phyloP scores from a whole-genome alignment of 2,113 vertebrate species.

The Maccullochella peelii region DNA sequence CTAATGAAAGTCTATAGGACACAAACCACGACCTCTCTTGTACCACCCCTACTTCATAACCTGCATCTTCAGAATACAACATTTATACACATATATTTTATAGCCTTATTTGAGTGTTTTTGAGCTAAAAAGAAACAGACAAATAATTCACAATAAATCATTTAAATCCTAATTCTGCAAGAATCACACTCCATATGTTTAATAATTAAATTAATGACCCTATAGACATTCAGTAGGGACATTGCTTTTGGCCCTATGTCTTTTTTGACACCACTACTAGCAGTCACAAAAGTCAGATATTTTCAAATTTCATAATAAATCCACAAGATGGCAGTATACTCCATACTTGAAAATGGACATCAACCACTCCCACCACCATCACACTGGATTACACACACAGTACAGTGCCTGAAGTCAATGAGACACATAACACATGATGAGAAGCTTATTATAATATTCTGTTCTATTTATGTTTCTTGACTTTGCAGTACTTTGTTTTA shows the following conservation, averaged over 20 bases:
- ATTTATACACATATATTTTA: background rate
- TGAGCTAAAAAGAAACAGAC: background rate
- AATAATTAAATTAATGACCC: background rate
- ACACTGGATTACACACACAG: background rate
- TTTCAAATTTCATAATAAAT: background rate
- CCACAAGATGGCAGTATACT: slow-evolving; percentile 65
- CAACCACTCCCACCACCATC: no score
- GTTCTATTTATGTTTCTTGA: no score
- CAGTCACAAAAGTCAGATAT: background rate
- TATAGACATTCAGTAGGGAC: background rate
- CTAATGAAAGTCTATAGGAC: background rate
- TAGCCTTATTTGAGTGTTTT: background rate
- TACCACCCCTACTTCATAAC: background rate
- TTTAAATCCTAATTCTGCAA: background rate
- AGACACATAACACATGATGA: background rate
- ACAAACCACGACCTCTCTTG: background rate
- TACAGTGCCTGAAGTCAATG: background rate
- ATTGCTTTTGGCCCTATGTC: background rate
- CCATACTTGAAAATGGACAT: slow-evolving; percentile 3
- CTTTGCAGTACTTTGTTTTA: no score
- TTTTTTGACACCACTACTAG: background rate
- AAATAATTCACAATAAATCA: background rate
- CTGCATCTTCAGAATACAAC: background rate
- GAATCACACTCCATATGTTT: background rate
- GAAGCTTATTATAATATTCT: background rate